Evolutionary conservation across 2,797 vertebrate species (phyloP).

Genomic region (Hirundo rustica): DNA sequence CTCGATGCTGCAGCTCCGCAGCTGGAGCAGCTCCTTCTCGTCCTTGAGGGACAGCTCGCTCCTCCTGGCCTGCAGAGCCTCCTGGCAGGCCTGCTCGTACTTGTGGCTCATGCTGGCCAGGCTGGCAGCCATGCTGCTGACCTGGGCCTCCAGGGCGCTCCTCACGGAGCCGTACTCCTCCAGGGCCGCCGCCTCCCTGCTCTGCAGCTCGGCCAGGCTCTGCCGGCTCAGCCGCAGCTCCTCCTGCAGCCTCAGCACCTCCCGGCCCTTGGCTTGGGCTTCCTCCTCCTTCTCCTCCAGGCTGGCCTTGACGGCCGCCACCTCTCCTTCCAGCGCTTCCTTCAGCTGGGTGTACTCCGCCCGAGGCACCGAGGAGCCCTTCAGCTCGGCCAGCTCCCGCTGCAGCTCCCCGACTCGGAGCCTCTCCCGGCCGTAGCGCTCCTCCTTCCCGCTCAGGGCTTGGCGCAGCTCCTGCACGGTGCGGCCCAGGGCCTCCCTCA

Average conservation of each 20-base stretch:
- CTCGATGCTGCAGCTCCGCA: conserved; percentile 83
- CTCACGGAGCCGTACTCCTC: conserved; percentile 80
- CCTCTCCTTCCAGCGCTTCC: conserved; percentile 79
- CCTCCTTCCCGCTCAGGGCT: conserved; percentile 76
- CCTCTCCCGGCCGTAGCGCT: conserved; percentile 69
- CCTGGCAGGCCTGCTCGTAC: conserved; percentile 78
- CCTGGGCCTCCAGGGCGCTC: conserved; percentile 81
- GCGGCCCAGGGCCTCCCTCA: conserved; percentile 76
- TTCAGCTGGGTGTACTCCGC: conserved; percentile 72
- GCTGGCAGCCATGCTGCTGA: conserved; percentile 71
- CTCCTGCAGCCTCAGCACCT: conserved; percentile 79
- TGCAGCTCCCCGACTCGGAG: conserved; percentile 75
- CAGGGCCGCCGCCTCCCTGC: conserved; percentile 76
- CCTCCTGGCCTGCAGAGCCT: conserved; percentile 75
- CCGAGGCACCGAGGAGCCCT: conserved; percentile 70
- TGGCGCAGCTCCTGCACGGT: conserved; percentile 76
- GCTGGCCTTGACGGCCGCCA: conserved; percentile 49
- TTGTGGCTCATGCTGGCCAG: conserved; percentile 75
- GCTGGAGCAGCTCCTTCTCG: conserved; percentile 81
- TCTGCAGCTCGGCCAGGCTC: conserved; percentile 78
- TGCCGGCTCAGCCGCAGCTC: conserved; percentile 82
- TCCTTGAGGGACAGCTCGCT: conserved; percentile 75
- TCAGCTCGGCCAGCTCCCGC: conserved; percentile 75
- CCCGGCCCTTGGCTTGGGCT: conserved; percentile 71
- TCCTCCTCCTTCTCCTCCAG: conserved; percentile 84